These are phyloP conservation scores for Vanessa atalanta DNA, from an alignment of 1,140 invertebrate genomes.

Conservation along the genomic window DNA sequence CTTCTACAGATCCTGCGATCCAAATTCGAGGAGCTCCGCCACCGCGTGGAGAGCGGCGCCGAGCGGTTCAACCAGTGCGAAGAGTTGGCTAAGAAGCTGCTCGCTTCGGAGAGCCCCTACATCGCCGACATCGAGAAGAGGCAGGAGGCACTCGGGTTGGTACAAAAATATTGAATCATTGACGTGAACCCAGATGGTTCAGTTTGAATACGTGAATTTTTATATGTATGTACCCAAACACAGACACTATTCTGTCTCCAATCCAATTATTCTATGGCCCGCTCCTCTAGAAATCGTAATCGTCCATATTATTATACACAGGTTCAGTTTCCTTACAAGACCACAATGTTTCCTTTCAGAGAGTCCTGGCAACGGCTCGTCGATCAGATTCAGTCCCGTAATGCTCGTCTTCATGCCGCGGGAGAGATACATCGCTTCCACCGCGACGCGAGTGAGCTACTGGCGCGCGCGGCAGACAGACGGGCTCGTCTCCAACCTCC, in stretches of 20 bases:
- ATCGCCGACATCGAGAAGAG: constrained; percentile 92
- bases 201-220: no score
- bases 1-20: constrained; percentile 86
- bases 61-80: constrained; percentile 97
- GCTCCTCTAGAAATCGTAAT: no score
- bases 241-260: no score
- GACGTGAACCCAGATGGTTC: no score
- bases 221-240: no score
- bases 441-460: constrained; percentile 95
- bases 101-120: constrained; percentile 93
- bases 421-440: constrained; percentile 98
- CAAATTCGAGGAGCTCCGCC: constrained; percentile 98
- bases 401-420: constrained; percentile 93
- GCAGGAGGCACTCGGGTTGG: constrained; percentile 92
- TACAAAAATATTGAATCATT: no score
- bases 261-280: no score
- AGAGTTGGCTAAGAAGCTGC: constrained; percentile 93
- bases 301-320: no score
- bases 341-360: constrained; percentile 67
- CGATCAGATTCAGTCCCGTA: constrained; percentile 91
- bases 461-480: constrained; percentile 86
- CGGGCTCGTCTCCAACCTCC: constrained; percentile 54
- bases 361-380: constrained; percentile 94
- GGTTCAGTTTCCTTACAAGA: no score
- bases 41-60: constrained; percentile 93